A percentile compares a stretch with the other conserved stretches of the same genome.
Conservation (phyloP, 37 sponge, comb jelly and placozoan genomes). For the Ianthella basta region DNA sequence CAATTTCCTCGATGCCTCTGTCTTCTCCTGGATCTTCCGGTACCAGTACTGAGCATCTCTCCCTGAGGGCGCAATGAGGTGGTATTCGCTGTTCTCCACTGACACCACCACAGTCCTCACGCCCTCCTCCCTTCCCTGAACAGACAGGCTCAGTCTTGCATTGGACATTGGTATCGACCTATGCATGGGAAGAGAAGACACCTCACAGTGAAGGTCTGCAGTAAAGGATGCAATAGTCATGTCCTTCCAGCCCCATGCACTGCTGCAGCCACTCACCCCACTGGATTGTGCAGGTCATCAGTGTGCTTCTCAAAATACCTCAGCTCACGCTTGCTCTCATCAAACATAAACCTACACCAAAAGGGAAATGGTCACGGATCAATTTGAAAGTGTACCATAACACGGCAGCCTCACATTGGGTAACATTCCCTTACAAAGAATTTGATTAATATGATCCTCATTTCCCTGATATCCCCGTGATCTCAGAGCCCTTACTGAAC, state of each 20-base stretch:
- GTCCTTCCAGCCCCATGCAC: too few species aligned
- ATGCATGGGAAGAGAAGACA: background rate
- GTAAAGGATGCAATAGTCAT: background rate
- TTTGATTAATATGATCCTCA: too few species aligned
- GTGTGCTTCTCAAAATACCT: constrained; percentile 27
- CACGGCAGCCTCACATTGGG: too few species aligned
- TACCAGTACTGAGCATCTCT: background rate
- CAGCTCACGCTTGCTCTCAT: constrained; percentile 2
- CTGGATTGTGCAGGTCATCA: background rate
- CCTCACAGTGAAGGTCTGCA: background rate
- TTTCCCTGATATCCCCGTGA: too few species aligned
- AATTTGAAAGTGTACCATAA: too few species aligned
- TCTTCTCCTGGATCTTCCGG: constrained; percentile 1
- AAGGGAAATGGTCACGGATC: too few species aligned
- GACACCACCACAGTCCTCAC: background rate
- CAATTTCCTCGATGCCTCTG: background rate
- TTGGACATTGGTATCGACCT: constrained; percentile 3
- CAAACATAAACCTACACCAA: constrained; percentile 15
- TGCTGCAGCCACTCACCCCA: background rate
- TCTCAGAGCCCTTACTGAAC: too few species aligned
- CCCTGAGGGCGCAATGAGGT: background rate
- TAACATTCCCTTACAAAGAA: too few species aligned
- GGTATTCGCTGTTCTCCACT: background rate
- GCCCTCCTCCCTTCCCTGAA: background rate
- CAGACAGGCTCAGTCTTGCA: background rate